phyloP scores from a whole-genome alignment of 2,888 invertebrate genomes.

The Philereme vetulata region DNA sequence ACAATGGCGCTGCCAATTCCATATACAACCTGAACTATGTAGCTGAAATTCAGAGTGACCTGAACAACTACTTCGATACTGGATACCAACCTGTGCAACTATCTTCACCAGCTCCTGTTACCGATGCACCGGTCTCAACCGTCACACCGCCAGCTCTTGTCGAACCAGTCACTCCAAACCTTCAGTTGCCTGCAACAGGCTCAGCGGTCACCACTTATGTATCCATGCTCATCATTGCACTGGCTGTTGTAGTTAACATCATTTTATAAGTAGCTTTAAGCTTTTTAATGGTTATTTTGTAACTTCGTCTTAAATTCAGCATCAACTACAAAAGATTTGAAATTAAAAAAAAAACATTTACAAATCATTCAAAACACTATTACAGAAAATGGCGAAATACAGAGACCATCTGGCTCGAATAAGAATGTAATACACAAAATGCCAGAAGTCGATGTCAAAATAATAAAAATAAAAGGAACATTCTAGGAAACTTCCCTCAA shows the following conservation, averaged over 20 bases:
- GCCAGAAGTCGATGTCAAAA: no score
- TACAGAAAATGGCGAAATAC: no score
- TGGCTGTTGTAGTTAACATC: slow-evolving; percentile 51
- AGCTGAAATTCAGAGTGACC: slow-evolving; percentile 43
- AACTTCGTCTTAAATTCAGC: background rate
- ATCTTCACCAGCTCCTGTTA: slow-evolving; percentile 24
- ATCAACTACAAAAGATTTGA: background rate
- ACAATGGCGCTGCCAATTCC: slow-evolving; percentile 44
- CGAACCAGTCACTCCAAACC: slow-evolving; percentile 55
- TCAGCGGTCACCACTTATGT: slow-evolving; percentile 56
- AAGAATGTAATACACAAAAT: no score
- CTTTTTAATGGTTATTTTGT: background rate
- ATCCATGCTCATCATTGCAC: slow-evolving; percentile 50
- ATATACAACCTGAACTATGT: slow-evolving; percentile 56
- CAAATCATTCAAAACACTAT: no score
- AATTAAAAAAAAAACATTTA: no score
- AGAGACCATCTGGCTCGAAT: no score
- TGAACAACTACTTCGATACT: slow-evolving; percentile 53
- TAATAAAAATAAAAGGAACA: no score
- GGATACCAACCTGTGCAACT: slow-evolving; percentile 40
- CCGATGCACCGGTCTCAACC: slow-evolving; percentile 29
- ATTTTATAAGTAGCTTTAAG: slow-evolving; percentile 45
- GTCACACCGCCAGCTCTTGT: slow-evolving; percentile 38
- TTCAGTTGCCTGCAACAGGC: slow-evolving; percentile 43
- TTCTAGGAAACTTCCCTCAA: no score